Base-by-base conservation (phyloP, 2,888 invertebrate genomes). In the Mesoligia furuncula region DNA sequence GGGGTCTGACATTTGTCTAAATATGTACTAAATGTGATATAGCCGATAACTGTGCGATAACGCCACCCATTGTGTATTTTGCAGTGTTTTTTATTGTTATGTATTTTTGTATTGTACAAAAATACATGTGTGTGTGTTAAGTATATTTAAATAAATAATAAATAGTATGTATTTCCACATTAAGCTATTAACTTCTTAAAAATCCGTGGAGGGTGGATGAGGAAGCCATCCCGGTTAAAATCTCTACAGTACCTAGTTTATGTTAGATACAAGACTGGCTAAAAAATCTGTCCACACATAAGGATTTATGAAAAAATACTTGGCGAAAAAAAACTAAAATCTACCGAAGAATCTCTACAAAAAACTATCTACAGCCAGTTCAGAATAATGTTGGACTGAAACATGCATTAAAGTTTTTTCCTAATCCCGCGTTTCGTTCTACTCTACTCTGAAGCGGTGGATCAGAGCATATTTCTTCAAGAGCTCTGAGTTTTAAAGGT, bases 391-490 rank as follows among this genome's bases (percentile, higher is more conserved):
- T 69, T 77, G 51, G 70, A 77, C 69, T 82, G 51, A 66, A 54
- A 77, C 78, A 17, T 75, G 36, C 65, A 70, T 83, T 83, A 59
- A 80, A 80, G 65, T 70, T 70, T 65, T 39, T 77, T 66, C 66
- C 61, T 77, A 78, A 70, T 66, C 51, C 31, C 42, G 6, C 31
- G 7, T 48, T 76, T 48, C 36, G 31, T 65, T 17, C 31, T 9
- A 66, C 17, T 45, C n/a, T n/a, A n/a, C n/a, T 70, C 17, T 39
- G 6, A 61, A 51, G 67, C n/a, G 36, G 24, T 54, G 42, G 17
- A 77, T 61, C 24, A 61, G 3, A 83, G 78, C 66, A 83, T 77
- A 70, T 77, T 61, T 77, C 83, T 70, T 48, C 20, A 57, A 39
- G 54, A 77, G 66, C 66, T 54, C 27, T 5, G 31, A 54, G 78